Base-by-base conservation (phyloP, 2,888 invertebrate genomes). In the Cantharis rustica region DNA sequence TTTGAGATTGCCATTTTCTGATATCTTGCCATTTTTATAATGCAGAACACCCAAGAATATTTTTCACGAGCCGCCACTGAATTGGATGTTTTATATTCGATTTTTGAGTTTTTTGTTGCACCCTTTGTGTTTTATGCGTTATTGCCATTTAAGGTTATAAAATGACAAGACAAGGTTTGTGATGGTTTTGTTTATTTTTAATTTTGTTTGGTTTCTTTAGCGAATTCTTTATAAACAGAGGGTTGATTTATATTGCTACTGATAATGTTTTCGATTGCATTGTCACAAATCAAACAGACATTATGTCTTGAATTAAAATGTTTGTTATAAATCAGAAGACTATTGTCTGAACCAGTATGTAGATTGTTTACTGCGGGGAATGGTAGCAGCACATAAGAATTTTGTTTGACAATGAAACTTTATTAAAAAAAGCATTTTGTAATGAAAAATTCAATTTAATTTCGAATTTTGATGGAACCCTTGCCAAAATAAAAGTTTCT, bases 281-380 rank as follows among this genome's bases (percentile, higher is more conserved):
- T 85, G 86, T 87, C 87, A 87, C 87, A 88, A 88, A 87, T 88
- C 87, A 88, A 87, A 86, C 85, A 84, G 88, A 88, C 88, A 87
- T 88, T 88, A 88, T 87, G 87, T 87, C 87, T 80, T 80, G 86
- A 87, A 87, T 87, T 87, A 87, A 88, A 87, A 87, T 86, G 87
- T 86, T 86, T 80, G 75, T 81, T 83, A 84, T 88, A 88, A 87
- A 88, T 88, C 88, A 87, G 23, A 85, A 83, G 83, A 83, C 85
- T 84, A 87, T 87, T 88, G 87, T 87, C 86, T 87, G 85, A 81
- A 85, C 87, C 86, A 85, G 87, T 87, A 87, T 87, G 87, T 86
- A 87, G 87, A 87, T 87, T 84, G 83, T 79, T 66, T 20, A 23
- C 81, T 47, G 27, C 23, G 71, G 73, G 75, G 66, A 78, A 75